phyloP scores from a whole-genome alignment of 2,888 invertebrate genomes.

The Ophioninae sp. region DNA sequence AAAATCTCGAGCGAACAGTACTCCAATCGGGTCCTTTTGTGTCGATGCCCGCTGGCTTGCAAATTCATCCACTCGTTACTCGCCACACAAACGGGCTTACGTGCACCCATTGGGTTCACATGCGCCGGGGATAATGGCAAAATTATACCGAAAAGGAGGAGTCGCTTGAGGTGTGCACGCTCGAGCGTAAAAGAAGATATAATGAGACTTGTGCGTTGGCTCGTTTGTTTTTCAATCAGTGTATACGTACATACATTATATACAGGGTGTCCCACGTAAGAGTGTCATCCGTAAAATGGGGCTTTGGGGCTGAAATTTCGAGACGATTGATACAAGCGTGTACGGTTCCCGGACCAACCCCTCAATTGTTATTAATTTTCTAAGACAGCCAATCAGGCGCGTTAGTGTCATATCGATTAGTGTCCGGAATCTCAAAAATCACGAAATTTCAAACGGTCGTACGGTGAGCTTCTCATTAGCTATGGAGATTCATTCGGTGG shows the following conservation, averaged over 20 bases:
- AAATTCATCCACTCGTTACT: slow-evolving; percentile 40
- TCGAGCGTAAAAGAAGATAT: slow-evolving; percentile 65
- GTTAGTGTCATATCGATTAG: too few relatives aligned
- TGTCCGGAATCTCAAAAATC: too few relatives aligned
- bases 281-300: too few relatives aligned
- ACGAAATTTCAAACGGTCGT: too few relatives aligned
- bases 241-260: slow-evolving; percentile 4
- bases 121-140: slow-evolving; percentile 70
- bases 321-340: too few relatives aligned
- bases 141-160: slow-evolving; percentile 71
- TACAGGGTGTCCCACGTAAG: background rate
- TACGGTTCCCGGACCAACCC: too few relatives aligned
- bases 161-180: slow-evolving; percentile 45
- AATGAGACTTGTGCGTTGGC: slow-evolving; percentile 51
- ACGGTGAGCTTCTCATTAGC: too few relatives aligned
- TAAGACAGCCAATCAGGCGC: too few relatives aligned
- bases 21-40: slow-evolving; percentile 55
- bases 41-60: slow-evolving; percentile 19
- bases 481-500: too few relatives aligned
- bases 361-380: too few relatives aligned
- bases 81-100: slow-evolving; percentile 4
- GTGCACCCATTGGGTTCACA: background rate
- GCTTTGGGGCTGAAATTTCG: too few relatives aligned
- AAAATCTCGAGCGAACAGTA: slow-evolving; percentile 23
- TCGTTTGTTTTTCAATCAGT: slow-evolving; percentile 12